Evolutionary conservation across 2,797 vertebrate genomes (phyloP).

Genomic region (Cyclura pinguis): DNA sequence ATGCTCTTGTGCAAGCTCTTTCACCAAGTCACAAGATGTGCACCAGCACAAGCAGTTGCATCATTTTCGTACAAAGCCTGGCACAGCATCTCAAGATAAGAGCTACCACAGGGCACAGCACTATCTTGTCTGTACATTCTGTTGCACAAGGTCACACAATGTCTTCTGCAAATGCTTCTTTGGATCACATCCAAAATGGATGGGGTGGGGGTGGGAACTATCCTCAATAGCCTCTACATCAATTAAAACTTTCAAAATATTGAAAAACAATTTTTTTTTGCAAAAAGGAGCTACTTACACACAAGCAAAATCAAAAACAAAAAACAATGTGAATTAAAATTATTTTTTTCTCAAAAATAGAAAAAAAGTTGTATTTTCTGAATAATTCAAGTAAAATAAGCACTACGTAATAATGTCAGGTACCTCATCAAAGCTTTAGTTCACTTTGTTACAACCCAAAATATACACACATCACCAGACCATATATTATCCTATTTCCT

Average conservation of each 20-base stretch:
- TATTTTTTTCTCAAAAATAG: slow-evolving; percentile 75
- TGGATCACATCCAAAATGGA: too few species aligned
- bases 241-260: too few species aligned
- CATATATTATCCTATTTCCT: slow-evolving; percentile 68
- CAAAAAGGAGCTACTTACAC: slow-evolving; percentile 24
- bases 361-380: slow-evolving; percentile 63
- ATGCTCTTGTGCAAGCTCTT: not conserved
- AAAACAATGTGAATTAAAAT: slow-evolving; percentile 73
- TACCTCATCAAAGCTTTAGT: slow-evolving; percentile 57
- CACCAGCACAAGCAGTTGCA: not conserved
- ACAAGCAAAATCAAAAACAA: slow-evolving; percentile 63
- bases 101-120: too few species aligned
- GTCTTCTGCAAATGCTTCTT: not conserved
- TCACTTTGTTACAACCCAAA: slow-evolving; percentile 77
- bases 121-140: not conserved
- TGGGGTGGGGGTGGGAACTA: not conserved
- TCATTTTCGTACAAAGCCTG: not conserved
- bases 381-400: slow-evolving; percentile 80
- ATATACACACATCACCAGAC: slow-evolving; percentile 84
- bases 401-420: slow-evolving; percentile 57
- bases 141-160: not conserved
- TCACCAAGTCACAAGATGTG: not conserved
- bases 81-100: not conserved
- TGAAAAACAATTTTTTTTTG: too few species aligned
- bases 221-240: too few species aligned